Base-by-base conservation (phyloP, 2,797 vertebrate genomes). In the Syngnathus rostellatus region DNA sequence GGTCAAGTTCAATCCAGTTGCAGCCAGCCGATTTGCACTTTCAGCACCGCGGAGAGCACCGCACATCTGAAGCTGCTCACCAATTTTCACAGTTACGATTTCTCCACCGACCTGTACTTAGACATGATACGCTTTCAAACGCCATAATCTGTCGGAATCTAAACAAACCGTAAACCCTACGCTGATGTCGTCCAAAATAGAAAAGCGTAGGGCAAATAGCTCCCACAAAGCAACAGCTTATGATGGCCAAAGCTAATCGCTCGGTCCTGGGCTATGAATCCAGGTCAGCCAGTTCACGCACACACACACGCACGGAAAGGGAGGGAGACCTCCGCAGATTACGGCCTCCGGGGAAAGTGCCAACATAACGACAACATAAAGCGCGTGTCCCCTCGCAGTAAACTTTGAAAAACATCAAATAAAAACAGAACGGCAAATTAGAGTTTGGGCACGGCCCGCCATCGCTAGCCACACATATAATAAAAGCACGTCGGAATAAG, bases 11-110 rank as follows among this genome's bases (percentile, higher is more conserved):
- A 88, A 77, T 74, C 72, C 76, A 77, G 31, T 31, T 70, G 64
- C 72, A 66, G 64, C 64, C 55, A 70, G 61, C 72, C 73, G 74
- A 83, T 76, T 75, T 80, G 74, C 74, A 71, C 74, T 78, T 88
- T 89, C 86, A 90, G 88, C 61, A 87, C 87, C 88, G 81, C 0
- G 82, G 87, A 90, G 73, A 90, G 84, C 74, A 10, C 68, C 31
- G 31, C 31, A 4, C 31, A 31, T 31, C 31, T 31, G 31, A 31
- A 31, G 31, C 31, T 31, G 31, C 31, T 31, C 31, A 31, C 31
- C 31, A 31, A 4, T 31, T 31, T 31, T 31, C 31, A 31, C 31
- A 31, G 31, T 3, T 25, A 41, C 25, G 21, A 62, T 62, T 45
- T 43, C 12, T 25, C 41, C 12, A 25, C 21, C 41, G 3, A 21